Evolutionary conservation across 2,113 vertebrate species (phyloP).

Genomic region (Sylvietta virens): DNA sequence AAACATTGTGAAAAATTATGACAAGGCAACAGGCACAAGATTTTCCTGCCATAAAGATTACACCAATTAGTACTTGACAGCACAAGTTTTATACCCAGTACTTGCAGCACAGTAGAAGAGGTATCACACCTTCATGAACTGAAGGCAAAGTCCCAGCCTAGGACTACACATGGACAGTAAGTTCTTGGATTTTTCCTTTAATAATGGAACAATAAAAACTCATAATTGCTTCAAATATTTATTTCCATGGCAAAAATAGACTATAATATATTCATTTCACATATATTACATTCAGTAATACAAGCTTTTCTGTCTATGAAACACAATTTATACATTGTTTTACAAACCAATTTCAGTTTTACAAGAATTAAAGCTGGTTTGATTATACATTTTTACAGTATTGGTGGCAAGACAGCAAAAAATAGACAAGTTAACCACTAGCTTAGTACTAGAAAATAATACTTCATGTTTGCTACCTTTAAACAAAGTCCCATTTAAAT

Average conservation of each 20-base stretch:
- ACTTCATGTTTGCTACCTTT: conserved; percentile 41
- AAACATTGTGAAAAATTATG: not conserved
- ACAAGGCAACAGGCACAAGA: not conserved
- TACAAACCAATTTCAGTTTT: conserved; percentile 68
- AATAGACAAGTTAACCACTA: conserved; percentile 35
- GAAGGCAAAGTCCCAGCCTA: not conserved
- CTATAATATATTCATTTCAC: conserved; percentile 74
- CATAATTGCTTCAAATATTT: conserved; percentile 68
- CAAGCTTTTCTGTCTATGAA: conserved; percentile 68
- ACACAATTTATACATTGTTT: conserved; percentile 69
- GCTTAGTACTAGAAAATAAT: conserved; percentile 64
- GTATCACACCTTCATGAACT: not conserved
- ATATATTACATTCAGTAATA: conserved; percentile 76
- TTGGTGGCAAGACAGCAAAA: conserved; percentile 54
- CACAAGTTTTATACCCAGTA: not conserved
- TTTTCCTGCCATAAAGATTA: not conserved
- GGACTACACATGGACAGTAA: not conserved
- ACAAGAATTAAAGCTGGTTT: conserved; percentile 66
- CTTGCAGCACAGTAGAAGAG: not conserved
- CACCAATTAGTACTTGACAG: not conserved
- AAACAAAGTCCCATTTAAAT: conserved; percentile 27
- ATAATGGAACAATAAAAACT: not conserved
- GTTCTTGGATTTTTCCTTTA: not conserved
- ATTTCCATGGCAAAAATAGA: conserved; percentile 80
- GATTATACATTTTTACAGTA: conserved; percentile 72